A percentile compares a stretch with the other conserved stretches of the same genome.
phyloP scores from a whole-genome alignment of 2,888 invertebrate genomes.

The Metellina segmentata region DNA sequence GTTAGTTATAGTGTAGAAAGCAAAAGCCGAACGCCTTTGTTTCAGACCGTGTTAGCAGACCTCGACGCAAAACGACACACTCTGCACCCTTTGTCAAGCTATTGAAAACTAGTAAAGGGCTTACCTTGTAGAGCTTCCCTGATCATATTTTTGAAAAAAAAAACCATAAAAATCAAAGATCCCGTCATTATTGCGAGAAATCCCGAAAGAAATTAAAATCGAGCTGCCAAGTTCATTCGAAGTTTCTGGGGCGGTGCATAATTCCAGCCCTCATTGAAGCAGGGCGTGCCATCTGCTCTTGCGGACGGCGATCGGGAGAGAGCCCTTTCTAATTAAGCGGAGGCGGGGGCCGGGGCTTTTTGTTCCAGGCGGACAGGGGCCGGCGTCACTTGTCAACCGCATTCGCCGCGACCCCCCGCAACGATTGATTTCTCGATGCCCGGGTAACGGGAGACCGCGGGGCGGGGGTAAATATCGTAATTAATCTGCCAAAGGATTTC shows the following conservation, averaged over 20 bases:
- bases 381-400: slow-evolving; percentile 64
- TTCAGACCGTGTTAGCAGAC: no score
- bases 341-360: slow-evolving; percentile 1
- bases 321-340: background rate
- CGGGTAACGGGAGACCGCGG: background rate
- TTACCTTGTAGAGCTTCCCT: no score
- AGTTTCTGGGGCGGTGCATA: no score
- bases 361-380: slow-evolving; percentile 33
- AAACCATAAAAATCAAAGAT: background rate
- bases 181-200: background rate
- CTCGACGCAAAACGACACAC: no score
- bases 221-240: no score
- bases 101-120: no score
- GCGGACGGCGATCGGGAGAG: slow-evolving; percentile 3
- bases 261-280: no score
- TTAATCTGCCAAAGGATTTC: slow-evolving; percentile 75
- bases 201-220: no score
- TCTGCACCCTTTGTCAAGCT: no score
- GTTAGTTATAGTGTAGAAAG: no score
- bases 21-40: no score
- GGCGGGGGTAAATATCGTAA: slow-evolving; percentile 72
- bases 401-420: slow-evolving; percentile 43
- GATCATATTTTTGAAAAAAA: no score
- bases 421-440: slow-evolving; percentile 36
- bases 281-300: slow-evolving; percentile 5